These are phyloP conservation scores for Dioctria rufipes DNA, from an alignment of 2,888 invertebrate genomes.

Conservation along the genomic window DNA sequence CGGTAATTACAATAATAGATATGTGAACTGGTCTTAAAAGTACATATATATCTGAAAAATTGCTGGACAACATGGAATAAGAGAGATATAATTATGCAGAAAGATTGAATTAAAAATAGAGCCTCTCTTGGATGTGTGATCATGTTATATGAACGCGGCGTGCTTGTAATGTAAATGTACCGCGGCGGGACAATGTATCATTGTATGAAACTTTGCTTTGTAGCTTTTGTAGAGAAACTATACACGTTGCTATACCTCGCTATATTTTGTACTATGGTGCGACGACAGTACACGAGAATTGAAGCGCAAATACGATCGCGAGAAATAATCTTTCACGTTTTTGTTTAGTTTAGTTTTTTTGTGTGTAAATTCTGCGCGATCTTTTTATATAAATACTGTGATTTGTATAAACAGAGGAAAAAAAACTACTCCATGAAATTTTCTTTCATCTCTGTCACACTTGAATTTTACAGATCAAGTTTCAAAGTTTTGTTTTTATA, in stretches of 20 bases:
- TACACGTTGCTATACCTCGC: too few relatives aligned
- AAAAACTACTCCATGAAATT: slow-evolving; percentile 12
- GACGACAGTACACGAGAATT: neutral
- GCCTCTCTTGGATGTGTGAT: neutral
- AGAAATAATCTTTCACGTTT: slow-evolving; percentile 36
- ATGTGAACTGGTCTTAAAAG: too few relatives aligned
- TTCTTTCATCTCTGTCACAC: slow-evolving; percentile 9
- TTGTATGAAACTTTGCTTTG: neutral
- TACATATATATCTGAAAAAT: neutral
- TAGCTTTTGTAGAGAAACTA: neutral
- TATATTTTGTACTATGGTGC: too few relatives aligned
- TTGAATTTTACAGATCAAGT: slow-evolving; percentile 21
- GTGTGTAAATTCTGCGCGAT: neutral
- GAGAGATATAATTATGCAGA: neutral
- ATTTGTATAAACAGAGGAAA: neutral
- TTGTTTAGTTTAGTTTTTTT: neutral
- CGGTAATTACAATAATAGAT: slow-evolving; percentile 22
- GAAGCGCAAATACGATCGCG: slow-evolving; percentile 43
- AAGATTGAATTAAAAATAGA: neutral
- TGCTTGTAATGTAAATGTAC: neutral
- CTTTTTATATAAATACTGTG: slow-evolving; percentile 12
- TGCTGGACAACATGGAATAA: slow-evolving; percentile 2
- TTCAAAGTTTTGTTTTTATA: slow-evolving; percentile 27
- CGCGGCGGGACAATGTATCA: neutral
- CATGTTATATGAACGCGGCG: neutral